Evolutionary conservation across 2,113 vertebrate species (phyloP), one percentile per base, ranked within the genome.

Genomic region (Dendrocopos noguchii): DNA sequence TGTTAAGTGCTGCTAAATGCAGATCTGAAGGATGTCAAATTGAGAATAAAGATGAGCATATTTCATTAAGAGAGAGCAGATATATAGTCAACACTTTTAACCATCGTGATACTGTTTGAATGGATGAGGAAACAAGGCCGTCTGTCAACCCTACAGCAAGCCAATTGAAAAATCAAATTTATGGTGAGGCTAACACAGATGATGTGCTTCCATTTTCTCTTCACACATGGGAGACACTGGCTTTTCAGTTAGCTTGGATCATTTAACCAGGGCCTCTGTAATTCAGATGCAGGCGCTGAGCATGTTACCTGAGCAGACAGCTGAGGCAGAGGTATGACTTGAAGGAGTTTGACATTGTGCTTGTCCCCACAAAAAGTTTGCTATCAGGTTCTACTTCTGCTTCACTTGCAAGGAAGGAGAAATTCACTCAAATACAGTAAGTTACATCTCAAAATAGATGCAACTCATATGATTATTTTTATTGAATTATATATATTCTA

Each of bases 181-280:
- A 16, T 27, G 60, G 44, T 5, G 18, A 59, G 76, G 4, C 53
- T 90, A 80, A 29, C 9, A 0, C 70, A 79, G 57, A 60, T 67
- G 82, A 73, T 88, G 74, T 1, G 31, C 39, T 81, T 52, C 87
- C 90, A 91, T 78, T 80, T 84, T 57, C 88, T 74, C 50, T 31
- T 75, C 86, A 90, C 93, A 95, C 92, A 61, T 53, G 85, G 90
- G 63, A 93, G 76, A 75, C 33, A 59, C 50, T 24, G 86, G 70
- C 85, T 94, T 95, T 81, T 77, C 93, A 86, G 80, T 92, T 80
- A 60, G 10, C 52, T n/a, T 65, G 88, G 56, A 66, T 93, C 84
- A 61, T 89, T 91, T 68, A 66, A 59, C 75, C 81, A 56, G 1
- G 10, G 65, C 78, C 44, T 86, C 75, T 39, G 66, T 39, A 93